These are phyloP conservation scores for Ramphastos sulfuratus DNA, from an alignment of 2,113 vertebrate species.

Conservation along the genomic window DNA sequence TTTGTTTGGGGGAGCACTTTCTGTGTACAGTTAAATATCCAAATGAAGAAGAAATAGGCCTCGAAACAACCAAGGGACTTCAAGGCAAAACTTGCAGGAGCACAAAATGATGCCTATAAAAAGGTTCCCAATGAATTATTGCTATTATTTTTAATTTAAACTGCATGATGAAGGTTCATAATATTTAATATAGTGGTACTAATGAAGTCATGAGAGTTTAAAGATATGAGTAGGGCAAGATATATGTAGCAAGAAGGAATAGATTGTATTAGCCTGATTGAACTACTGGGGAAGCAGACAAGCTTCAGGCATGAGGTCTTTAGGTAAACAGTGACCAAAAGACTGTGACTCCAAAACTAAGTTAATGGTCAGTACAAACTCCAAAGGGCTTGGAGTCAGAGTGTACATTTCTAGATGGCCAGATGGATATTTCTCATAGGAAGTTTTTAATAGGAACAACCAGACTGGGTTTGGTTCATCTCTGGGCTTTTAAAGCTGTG, in stretches of 20 bases:
- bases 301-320: not conserved
- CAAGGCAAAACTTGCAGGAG: not conserved
- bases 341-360: not conserved
- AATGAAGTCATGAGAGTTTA: not conserved
- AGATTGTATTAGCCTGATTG: not conserved
- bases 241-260: not conserved
- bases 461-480: not conserved
- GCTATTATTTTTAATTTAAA: not conserved
- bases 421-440: not conserved
- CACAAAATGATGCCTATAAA: not conserved
- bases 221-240: not conserved
- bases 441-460: constrained; percentile 4
- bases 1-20: not conserved
- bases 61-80: not conserved
- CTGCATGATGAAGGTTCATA: not conserved
- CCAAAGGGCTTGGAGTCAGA: not conserved
- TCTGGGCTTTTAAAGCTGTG: not conserved
- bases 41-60: not conserved
- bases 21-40: not conserved
- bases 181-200: not conserved
- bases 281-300: not conserved
- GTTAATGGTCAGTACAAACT: not conserved
- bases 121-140: not conserved
- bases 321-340: not conserved
- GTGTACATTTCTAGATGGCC: not conserved